Evolutionary conservation across 2,888 invertebrate genomes (phyloP).

Genomic region (Caenorhabditis doughertyi): DNA sequence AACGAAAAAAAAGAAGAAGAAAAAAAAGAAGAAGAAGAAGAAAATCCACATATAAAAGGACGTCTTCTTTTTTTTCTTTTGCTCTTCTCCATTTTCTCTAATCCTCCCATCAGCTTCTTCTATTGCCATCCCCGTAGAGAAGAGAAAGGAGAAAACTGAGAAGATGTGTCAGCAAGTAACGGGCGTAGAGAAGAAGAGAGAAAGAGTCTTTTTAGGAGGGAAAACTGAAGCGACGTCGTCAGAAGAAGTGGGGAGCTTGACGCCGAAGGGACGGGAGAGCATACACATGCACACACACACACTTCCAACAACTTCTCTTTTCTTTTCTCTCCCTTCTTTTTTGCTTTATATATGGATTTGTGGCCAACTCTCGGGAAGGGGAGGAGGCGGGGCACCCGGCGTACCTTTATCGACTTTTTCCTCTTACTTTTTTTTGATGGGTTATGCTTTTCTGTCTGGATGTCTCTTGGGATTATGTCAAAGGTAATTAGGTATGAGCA

Average conservation of each 20-base stretch:
- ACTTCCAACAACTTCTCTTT: constrained; percentile 42
- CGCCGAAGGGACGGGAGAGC: constrained; percentile 13
- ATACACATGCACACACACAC: constrained; percentile 27
- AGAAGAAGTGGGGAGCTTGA: background rate
- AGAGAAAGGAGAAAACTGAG: constrained; percentile 9
- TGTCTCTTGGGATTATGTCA: background rate
- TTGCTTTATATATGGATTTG: constrained; percentile 47
- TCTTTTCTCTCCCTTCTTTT: constrained; percentile 20
- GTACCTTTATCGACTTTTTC: constrained; percentile 38
- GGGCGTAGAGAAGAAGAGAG: background rate
- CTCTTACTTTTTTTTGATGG: background rate
- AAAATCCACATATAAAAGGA: constrained; percentile 25
- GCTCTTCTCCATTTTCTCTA: background rate
- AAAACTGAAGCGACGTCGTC: constrained; percentile 20
- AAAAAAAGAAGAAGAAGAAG: background rate
- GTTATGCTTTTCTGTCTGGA: background rate
- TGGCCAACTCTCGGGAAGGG: too few relatives aligned
- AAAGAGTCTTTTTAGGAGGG: too few relatives aligned
- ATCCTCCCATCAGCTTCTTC: background rate
- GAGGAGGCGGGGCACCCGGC: background rate
- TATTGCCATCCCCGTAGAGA: background rate
- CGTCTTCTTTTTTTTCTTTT: constrained; percentile 26
- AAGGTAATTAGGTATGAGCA: background rate
- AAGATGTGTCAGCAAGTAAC: constrained; percentile 3
- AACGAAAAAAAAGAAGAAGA: constrained; percentile 6